Evolutionary conservation across 2,113 vertebrate species (phyloP), one percentile per base, ranked within the genome.

Genomic region (Thalassoma bifasciatum): DNA sequence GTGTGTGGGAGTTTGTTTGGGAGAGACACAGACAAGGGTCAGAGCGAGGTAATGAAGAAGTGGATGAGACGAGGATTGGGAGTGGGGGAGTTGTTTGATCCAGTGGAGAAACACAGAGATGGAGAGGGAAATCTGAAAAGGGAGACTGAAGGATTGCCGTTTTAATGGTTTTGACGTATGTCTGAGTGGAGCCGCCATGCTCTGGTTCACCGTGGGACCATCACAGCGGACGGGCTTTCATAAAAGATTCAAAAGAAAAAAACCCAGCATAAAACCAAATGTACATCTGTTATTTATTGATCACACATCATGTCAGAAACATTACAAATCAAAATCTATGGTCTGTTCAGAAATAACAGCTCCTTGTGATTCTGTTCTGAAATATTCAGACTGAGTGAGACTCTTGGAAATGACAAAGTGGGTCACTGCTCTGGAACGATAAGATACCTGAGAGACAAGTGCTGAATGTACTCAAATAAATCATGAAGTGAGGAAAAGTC

Each of bases 51-150:
- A 77, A 78, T 68, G 17, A 54, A 67, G 51, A 61, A 62, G 51
- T 58, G 64, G n/a, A 69, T 51, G 10, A 61, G 26, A 75, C 79
- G 68, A 76, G 59, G 54, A 63, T n/a, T 63, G 56, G 51, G 47
- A 58, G 38, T 11, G 49, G 30, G 13, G 60, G 40, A 56, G 51
- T 40, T 53, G 57, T 24, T 54, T 52, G 56, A 71, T 70, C 23
- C 34, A 23, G 22, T 44, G 11, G 17, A 54, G 57, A 50, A 68
- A 42, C 30, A 52, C 26, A 42, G 10, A 24, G 36, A 64, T 3
- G 19, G 36, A 74, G 34, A 64, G 36, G 30, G 44, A 46, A 19
- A 44, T 66, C 4, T 66, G 21, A 37, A 10, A 37, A 61, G 12
- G 24, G 11, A 70, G 61, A 74, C 40, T 81, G 60, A 81, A 37